Base-by-base conservation (phyloP, 1,140 invertebrate species). In the Neodiprion fabricii region DNA sequence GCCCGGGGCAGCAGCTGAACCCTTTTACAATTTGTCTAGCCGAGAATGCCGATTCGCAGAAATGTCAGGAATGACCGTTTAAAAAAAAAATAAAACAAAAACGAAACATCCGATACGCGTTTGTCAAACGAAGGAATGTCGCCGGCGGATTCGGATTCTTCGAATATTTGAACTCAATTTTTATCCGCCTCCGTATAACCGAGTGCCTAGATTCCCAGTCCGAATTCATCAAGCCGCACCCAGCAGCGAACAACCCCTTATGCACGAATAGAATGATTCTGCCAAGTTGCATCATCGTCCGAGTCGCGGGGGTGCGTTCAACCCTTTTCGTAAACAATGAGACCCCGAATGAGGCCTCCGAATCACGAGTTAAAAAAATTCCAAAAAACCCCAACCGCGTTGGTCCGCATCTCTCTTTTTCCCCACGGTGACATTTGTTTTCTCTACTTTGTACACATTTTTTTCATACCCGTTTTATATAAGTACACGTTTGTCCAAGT, bases 391-490 rank as follows among this genome's bases (percentile, higher is more conserved):
- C 28, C 28, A 40, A 40, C 28, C 5, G 28, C 28, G 5, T 2
- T 40, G 28, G 28, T 40, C 28, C 5, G 28, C 28, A 40, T n/a
- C n/a, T 61, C 53, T 61, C 53, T n/a, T 61, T 61, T 12, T 61
- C 53, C n/a, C 53, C 53, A 61, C n/a, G 53, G 53, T 61, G 53
- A 61, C n/a, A 61, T 61, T 61, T 61, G 53, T 61, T 61, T 61
- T 61, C 11, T 61, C 5, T 4, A 12, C 5, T 61, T 61, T 61
- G 5, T 61, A 61, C 53, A 61, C 11, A 14, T 61, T 61, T 61
- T 61, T 61, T 61, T 61, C 53, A 61, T 61, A 12, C 53, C 53
- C n/a, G 4, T 61, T 17, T 40, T 40, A 5, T 40, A 4, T 40
- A 40, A 40, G 28, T 40, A 40, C 28, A 40, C 28, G 28, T 40